Conservation (phyloP, 2,888 invertebrate species). For the Adelognathus sp. region DNA sequence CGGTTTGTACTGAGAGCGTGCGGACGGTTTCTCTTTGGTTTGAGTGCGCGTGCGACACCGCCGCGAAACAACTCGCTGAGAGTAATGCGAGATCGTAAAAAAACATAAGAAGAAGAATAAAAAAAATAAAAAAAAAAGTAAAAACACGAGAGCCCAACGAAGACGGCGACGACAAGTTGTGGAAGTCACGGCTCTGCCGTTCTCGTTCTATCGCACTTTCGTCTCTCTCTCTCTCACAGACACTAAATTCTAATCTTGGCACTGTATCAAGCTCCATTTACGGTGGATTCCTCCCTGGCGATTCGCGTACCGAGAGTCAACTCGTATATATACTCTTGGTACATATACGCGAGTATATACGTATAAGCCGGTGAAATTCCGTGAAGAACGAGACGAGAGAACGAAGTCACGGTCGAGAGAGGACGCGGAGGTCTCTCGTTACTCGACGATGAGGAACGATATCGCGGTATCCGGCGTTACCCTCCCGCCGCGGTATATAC, state of each 20-base stretch:
- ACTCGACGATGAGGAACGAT: conserved; percentile 56
- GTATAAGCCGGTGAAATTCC: neutral
- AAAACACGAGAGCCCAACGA: neutral
- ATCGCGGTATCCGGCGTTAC: conserved; percentile 39
- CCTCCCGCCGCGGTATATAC: neutral
- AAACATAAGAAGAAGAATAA: neutral
- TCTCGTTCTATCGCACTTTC: conserved; percentile 13
- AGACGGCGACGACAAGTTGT: conserved; percentile 36
- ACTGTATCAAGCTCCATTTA: conserved; percentile 60
- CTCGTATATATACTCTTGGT: conserved; percentile 16
- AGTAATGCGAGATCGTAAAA: conserved; percentile 41
- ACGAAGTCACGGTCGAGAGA: conserved; percentile 51
- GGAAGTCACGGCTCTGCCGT: conserved; percentile 31
- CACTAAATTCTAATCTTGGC: conserved; percentile 62
- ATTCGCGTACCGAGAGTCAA: conserved; percentile 29
- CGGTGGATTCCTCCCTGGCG: conserved; percentile 55
- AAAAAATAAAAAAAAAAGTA: neutral
- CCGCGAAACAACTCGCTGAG: conserved; percentile 31
- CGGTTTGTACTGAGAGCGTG: neutral
- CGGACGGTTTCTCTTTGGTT: conserved; percentile 33
- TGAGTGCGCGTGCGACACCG: conserved; percentile 19
- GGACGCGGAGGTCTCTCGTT: conserved; percentile 48
- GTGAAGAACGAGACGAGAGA: conserved; percentile 50
- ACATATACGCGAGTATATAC: neutral
- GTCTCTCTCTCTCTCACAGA: conserved; percentile 33